phyloP scores from a whole-genome alignment of 2,797 vertebrate genomes.

The Hypotaenidia okinawae region DNA sequence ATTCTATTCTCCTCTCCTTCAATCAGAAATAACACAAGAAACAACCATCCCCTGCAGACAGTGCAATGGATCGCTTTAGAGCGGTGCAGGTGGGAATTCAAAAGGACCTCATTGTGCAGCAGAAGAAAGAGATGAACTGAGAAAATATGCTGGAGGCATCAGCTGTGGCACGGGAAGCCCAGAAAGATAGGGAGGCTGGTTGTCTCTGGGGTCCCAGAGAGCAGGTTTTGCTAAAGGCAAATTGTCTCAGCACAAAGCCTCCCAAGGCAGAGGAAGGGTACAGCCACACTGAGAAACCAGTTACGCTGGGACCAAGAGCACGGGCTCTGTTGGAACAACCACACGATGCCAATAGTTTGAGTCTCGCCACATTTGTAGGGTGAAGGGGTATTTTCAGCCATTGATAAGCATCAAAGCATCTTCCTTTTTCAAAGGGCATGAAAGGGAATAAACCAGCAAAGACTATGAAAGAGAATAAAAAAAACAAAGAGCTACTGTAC shows the following conservation, averaged over 20 bases:
- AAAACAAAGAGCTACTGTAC: slow-evolving; percentile 46
- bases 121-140: not conserved
- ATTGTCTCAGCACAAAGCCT: not conserved
- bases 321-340: not conserved
- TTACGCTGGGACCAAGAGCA: not conserved
- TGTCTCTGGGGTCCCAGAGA: not conserved
- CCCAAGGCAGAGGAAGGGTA: not conserved
- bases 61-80: not conserved
- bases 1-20: slow-evolving; percentile 11
- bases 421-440: slow-evolving; percentile 19
- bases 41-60: not conserved
- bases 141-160: not conserved
- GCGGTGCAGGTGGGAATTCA: not conserved
- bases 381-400: not conserved
- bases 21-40: not conserved
- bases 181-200: not conserved
- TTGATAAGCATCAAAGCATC: not conserved
- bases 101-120: not conserved
- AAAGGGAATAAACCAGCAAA: slow-evolving; percentile 30
- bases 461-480: slow-evolving; percentile 17
- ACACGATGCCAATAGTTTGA: not conserved
- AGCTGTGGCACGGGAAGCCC: not conserved
- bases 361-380: not conserved
- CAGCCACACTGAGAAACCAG: not conserved
- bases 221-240: not conserved